Base-by-base conservation (phyloP, 2,113 vertebrate genomes). In the Orientallactaga bullata region DNA sequence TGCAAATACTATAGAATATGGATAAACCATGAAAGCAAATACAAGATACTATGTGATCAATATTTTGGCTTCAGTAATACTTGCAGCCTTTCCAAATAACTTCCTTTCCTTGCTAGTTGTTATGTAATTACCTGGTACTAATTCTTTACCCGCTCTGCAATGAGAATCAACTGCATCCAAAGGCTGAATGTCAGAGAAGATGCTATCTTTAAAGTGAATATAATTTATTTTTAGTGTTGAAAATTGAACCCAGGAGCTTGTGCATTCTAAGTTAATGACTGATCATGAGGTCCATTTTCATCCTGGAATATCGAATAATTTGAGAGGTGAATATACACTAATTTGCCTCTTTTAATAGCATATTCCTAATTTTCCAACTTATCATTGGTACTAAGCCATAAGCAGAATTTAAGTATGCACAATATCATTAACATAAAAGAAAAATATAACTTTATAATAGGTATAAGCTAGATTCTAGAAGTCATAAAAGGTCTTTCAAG, bases 301-400 rank as follows among this genome's bases (percentile, higher is more conserved):
- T 18, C 2, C 18, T 66, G 51, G 30, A 5, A 24, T 55, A 0
- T 21, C 1, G 8, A 37, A 72, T 23, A 79, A 92, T 95, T 95
- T 90, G 6, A 94, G 28, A 58, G 47, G 26, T 63, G 51, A 82
- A 69, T 30, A 17, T 28, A 47, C 7, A 47, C 47, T 88, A 5
- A 61, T 88, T 93, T 20, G 69, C 63, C 58, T 94, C 24, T 77
- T 84, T 86, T 94, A 96, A 73, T 72, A 87, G 13, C 1, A 55
- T 63, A 92, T 74, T 47, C 18, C 5, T 20, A 76, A 0, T 95
- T 96, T 86, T 20, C 71, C 89, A 68, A 2, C 63, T 94, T 32
- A 1, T 63, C 42, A 61, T 16, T 93, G 86, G 47, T 61, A 3
- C 15, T 37, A 26, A 55, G 55, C 72, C 37, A 6, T 87, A 83